Conservation (phyloP, 2,113 vertebrate species). For the Ctenomys sociabilis region DNA sequence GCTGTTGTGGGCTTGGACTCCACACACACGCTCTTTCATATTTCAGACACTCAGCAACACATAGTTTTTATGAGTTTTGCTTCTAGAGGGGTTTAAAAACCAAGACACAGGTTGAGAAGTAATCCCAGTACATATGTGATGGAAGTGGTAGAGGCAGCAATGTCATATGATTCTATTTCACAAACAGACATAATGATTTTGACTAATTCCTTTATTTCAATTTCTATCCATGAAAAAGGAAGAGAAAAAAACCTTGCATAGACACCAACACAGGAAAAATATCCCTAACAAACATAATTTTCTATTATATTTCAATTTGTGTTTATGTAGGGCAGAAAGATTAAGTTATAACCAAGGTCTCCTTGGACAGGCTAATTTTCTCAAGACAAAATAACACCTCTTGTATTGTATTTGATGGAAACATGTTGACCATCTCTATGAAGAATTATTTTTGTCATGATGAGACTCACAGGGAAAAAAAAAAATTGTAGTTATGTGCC, state of each 20-base stretch:
- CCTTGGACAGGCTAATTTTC: not conserved
- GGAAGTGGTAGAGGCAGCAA: not conserved
- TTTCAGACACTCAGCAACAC: not conserved
- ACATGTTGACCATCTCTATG: not conserved
- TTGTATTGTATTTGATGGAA: not conserved
- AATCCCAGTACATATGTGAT: not conserved
- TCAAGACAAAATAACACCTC: not conserved
- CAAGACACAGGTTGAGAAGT: not conserved
- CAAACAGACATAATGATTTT: not conserved
- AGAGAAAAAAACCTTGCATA: not conserved
- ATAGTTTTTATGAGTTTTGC: not conserved
- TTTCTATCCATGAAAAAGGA: not conserved
- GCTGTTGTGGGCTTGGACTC: not conserved
- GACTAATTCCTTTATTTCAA: not conserved
- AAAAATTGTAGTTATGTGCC: not conserved
- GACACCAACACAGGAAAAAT: not conserved
- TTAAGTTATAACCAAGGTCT: not conserved
- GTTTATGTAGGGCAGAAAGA: not conserved
- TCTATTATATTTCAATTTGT: conserved; percentile 12
- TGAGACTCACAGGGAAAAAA: not conserved
- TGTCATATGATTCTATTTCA: not conserved
- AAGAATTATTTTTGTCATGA: not conserved
- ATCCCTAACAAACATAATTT: not conserved
- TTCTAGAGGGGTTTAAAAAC: not conserved
- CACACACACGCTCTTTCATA: not conserved